phyloP scores from a whole-genome alignment of 64 coral and sea anemone species.

The Acropora tenuis region DNA sequence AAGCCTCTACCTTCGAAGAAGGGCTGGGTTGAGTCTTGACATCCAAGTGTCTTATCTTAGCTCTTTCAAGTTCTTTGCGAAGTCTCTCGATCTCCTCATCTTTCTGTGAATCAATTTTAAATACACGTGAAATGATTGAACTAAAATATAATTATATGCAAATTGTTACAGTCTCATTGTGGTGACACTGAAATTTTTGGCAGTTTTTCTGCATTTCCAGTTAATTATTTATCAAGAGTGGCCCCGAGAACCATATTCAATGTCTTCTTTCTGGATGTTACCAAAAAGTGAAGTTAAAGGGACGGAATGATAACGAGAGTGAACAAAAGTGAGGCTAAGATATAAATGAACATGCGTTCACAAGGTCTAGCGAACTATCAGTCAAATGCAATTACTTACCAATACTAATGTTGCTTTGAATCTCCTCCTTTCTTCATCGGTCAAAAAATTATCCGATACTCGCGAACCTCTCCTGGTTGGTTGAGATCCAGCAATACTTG shows the following conservation, averaged over 20 bases:
- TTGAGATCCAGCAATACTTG: neutral
- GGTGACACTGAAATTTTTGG: neutral
- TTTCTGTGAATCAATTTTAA: constrained; percentile 45
- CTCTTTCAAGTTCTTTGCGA: constrained; percentile 12
- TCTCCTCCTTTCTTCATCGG: constrained; percentile 56
- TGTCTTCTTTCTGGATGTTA: no score
- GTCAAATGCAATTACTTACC: neutral
- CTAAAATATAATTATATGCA: neutral
- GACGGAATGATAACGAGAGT: no score
- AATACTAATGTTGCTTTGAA: constrained; percentile 31
- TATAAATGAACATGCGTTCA: no score
- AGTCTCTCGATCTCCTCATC: constrained; percentile 73
- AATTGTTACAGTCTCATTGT: neutral
- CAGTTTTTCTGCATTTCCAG: neutral
- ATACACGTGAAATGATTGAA: neutral
- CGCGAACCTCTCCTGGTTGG: neutral
- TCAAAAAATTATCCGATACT: neutral
- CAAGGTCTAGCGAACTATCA: neutral
- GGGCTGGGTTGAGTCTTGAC: neutral
- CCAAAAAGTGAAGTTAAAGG: no score
- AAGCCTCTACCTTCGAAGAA: neutral
- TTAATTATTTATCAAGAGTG: neutral
- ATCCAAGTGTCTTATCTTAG: neutral
- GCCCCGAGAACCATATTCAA: neutral
- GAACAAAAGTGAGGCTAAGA: no score